phyloP scores from a whole-genome alignment of 2,797 vertebrate genomes.

The Choloepus didactylus region DNA sequence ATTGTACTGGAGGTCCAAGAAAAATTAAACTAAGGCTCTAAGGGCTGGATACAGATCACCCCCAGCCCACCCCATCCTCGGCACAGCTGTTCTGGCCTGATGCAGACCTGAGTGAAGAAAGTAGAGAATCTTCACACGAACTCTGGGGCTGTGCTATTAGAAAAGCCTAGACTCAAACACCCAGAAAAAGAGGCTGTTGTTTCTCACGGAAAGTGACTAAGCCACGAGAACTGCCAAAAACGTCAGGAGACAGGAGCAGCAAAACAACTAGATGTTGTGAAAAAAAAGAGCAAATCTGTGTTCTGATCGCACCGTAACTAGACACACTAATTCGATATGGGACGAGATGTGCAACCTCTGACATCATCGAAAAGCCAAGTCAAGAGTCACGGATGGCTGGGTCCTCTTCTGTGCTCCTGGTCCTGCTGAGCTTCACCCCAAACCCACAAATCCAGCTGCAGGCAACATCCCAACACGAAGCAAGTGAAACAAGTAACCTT shows the following conservation, averaged over 20 bases:
- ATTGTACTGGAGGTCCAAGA: not conserved
- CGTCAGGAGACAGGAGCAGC: not conserved
- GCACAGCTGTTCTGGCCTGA: not conserved
- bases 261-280: not conserved
- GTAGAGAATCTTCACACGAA: not conserved
- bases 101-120: not conserved
- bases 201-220: not conserved
- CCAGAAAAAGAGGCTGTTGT: not conserved
- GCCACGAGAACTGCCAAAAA: not conserved
- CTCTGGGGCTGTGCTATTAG: not conserved
- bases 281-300: not conserved
- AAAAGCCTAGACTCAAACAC: not conserved
- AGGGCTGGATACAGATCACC: not conserved
- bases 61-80: too few species aligned
- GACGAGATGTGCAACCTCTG: not conserved
- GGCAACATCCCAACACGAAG: too few species aligned
- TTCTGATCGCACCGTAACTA: not conserved
- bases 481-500: not conserved
- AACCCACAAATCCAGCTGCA: too few species aligned
- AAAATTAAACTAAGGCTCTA: not conserved
- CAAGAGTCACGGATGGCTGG: accelerated
- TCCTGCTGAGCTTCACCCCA: too few species aligned
- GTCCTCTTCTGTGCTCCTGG: too few species aligned
- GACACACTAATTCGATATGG: accelerated
- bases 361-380: accelerated